Percentiles rank a stretch among this genome's conserved stretches.
These are phyloP conservation scores for Geotrypetes seraphini DNA, from an alignment of 2,797 vertebrate genomes.

Conservation along the genomic window DNA sequence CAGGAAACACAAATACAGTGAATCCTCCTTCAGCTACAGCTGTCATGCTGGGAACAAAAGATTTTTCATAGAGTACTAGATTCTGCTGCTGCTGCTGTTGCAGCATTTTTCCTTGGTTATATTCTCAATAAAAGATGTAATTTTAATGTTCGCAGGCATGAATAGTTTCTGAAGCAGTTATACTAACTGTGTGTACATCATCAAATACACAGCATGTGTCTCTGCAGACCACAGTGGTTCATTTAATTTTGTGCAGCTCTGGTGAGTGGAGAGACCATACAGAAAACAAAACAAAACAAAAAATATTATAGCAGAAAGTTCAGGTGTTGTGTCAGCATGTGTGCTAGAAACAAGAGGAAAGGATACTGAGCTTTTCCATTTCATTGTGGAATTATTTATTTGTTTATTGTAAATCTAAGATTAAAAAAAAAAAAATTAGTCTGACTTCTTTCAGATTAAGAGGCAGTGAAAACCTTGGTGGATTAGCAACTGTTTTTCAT, in stretches of 20 bases:
- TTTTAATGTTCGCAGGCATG: slow-evolving; percentile 20
- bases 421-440: too few species aligned
- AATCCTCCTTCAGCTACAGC: slow-evolving; percentile 10
- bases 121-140: slow-evolving; percentile 7
- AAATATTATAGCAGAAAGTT: slow-evolving; percentile 5
- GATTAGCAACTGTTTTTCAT: too few species aligned
- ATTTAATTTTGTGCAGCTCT: slow-evolving; percentile 12
- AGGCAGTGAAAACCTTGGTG: too few species aligned
- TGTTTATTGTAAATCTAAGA: too few species aligned
- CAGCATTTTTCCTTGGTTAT: slow-evolving; percentile 12
- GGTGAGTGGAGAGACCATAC: slow-evolving; percentile 8
- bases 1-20: background rate
- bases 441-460: too few species aligned
- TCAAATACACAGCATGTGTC: background rate
- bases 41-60: background rate
- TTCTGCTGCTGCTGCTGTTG: slow-evolving; percentile 20
- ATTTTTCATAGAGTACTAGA: slow-evolving; percentile 5
- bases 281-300: slow-evolving; percentile 18
- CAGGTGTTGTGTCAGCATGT: slow-evolving; percentile 8
- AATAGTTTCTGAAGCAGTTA: slow-evolving; percentile 4
- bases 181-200: slow-evolving; percentile 11
- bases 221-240: slow-evolving; percentile 6
- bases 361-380: background rate
- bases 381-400: too few species aligned
- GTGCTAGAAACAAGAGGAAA: background rate